Base-by-base conservation (phyloP, 2,888 invertebrate species). In the Tribolium freemani region DNA sequence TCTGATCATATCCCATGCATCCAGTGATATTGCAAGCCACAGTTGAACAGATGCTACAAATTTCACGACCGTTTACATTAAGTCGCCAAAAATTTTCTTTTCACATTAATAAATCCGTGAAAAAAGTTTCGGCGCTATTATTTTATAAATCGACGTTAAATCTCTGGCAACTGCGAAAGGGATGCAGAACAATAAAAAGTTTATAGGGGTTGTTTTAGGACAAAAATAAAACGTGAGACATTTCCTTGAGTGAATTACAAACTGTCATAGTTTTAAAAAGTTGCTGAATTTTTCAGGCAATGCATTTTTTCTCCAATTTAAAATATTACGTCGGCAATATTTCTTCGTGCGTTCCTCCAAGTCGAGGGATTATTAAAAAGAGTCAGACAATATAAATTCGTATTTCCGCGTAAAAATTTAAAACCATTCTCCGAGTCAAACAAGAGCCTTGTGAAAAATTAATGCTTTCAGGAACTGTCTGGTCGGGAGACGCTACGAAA, bases 401-500 rank as follows among this genome's bases (percentile, higher is more conserved):
- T 0, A 11, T 13, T 31, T 13, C 46, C 13, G 9, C 31, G 50
- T 63, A 63, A 63, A 50, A 50, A 38, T 21, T 53, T 53, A 38
- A 53, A 66, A 44, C 31, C 66, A 20, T 53, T 21, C 31, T 44
- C 45, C 30, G 31, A 20, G 5, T 26, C 50, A 48, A 16, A 31
- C 31, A 48, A 50, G 38, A 38, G 38, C 38, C 54, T 57, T 31
- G 46, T 60, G 10, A 63, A 71, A 26, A 66, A 20, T 60, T 20
- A 3, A 51, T 60, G 45, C 58, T 71, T 67, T 57, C 87, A 93
- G 96, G 82, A 96, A 95, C 87, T 96, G 95, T 86, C 89, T 96
- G 82, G 95, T 96, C 76, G 94, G 94, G 78, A 89, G 90, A 79
- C 90, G 91, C 81, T 92, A 92, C 85, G 88, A 88, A 79, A 90